Evolutionary conservation across 2,797 vertebrate genomes (phyloP).

Genomic region (Orientallactaga sibirica): DNA sequence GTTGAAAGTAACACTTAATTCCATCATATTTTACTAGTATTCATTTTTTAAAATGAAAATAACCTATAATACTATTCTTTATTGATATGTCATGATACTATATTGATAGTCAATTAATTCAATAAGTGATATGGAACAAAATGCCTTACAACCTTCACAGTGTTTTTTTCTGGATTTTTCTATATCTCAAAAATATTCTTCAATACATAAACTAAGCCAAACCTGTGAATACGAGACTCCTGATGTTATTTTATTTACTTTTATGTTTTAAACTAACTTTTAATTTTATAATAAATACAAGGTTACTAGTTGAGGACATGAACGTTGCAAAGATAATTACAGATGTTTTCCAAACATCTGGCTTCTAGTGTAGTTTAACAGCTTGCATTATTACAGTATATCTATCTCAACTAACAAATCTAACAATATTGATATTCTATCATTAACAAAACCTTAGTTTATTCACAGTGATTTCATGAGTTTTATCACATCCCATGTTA

Average conservation of each 20-base stretch:
- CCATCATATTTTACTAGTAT: constrained; percentile 1
- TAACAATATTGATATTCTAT: neutral
- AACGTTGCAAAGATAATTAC: neutral
- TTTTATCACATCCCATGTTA: too few species aligned
- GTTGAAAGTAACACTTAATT: neutral
- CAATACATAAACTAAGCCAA: neutral
- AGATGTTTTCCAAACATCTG: neutral
- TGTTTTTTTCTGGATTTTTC: neutral
- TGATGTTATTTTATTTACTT: neutral
- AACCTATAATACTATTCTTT: neutral
- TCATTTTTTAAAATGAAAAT: constrained; percentile 31
- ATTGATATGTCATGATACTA: neutral
- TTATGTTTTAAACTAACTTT: constrained; percentile 45
- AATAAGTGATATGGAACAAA: neutral
- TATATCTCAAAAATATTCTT: constrained; percentile 31
- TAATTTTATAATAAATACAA: neutral
- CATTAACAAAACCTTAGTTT: neutral
- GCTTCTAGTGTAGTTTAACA: neutral
- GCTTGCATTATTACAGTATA: neutral
- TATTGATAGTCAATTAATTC: constrained; percentile 8
- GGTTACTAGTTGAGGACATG: neutral
- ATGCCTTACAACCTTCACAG: neutral
- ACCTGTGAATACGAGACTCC: neutral
- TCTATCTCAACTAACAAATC: neutral
- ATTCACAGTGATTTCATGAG: neutral